These are phyloP conservation scores for Hydrocynus forskahlii DNA, from an alignment of 2,797 vertebrate genomes.

Conservation along the genomic window DNA sequence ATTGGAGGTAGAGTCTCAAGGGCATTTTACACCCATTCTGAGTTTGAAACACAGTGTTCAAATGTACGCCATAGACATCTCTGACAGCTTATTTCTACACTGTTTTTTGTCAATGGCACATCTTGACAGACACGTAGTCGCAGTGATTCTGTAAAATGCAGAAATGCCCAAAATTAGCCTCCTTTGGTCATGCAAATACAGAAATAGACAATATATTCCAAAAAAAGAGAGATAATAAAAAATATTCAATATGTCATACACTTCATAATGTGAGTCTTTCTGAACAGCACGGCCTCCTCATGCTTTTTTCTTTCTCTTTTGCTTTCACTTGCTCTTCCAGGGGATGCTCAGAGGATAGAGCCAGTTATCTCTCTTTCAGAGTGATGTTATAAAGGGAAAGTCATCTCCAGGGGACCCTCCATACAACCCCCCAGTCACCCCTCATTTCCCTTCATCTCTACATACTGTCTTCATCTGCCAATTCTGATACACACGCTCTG, in stretches of 20 bases:
- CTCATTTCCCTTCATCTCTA: conserved; percentile 40
- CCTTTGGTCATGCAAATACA: background rate
- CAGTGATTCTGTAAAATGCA: background rate
- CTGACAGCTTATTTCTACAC: conserved; percentile 16
- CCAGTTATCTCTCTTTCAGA: conserved; percentile 14
- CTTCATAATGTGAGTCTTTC: conserved; percentile 1
- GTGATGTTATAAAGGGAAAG: conserved; percentile 27
- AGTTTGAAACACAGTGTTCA: conserved; percentile 44
- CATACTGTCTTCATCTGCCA: conserved; percentile 44
- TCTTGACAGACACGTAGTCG: background rate
- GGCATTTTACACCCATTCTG: conserved; percentile 46
- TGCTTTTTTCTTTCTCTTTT: background rate
- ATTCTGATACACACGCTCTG: conserved; percentile 45
- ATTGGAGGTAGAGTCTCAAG: conserved; percentile 16
- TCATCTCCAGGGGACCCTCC: conserved; percentile 28
- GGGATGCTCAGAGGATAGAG: background rate
- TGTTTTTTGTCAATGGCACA: conserved; percentile 10
- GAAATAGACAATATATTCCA: background rate
- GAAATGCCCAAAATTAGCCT: background rate
- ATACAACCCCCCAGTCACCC: background rate
- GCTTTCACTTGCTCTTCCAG: background rate
- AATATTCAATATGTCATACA: too few species aligned
- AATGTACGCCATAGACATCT: conserved; percentile 12
- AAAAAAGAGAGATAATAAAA: background rate
- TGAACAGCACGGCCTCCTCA: background rate